Conservation (phyloP, 1,140 invertebrate species). For the Sycophila sp. region DNA sequence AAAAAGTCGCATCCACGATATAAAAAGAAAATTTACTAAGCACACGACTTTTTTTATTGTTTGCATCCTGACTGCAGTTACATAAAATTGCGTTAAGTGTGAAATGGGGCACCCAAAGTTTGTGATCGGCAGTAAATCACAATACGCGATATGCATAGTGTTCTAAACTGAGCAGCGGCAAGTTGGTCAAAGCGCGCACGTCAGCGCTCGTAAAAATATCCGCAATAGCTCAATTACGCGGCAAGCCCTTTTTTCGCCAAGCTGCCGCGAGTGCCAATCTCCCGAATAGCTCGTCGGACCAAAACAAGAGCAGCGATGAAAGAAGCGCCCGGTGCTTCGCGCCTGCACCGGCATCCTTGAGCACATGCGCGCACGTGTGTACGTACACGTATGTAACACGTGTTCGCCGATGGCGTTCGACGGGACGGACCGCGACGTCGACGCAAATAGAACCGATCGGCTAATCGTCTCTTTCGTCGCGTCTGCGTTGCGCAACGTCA, state of each 20-base stretch:
- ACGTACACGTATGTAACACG: background rate
- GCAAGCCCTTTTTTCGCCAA: background rate
- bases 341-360: background rate
- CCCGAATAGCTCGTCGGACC: background rate
- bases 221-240: slow-evolving; percentile 22
- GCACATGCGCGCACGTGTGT: background rate
- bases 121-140: too few species aligned
- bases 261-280: too few species aligned
- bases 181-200: too few species aligned
- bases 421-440: background rate
- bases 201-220: slow-evolving; percentile 23
- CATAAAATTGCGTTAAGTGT: too few species aligned
- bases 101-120: too few species aligned
- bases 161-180: too few species aligned
- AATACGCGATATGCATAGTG: too few species aligned
- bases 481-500: background rate
- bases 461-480: slow-evolving; percentile 19
- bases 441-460: slow-evolving; percentile 27
- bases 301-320: background rate
- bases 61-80: too few species aligned
- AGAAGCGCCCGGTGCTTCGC: slow-evolving; percentile 1
- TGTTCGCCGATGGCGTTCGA: background rate
- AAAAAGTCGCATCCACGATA: too few species aligned
- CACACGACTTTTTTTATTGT: too few species aligned
- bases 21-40: too few species aligned